Base-by-base conservation (phyloP, 2,888 invertebrate genomes). In the Ommatoiulus sabulosus region DNA sequence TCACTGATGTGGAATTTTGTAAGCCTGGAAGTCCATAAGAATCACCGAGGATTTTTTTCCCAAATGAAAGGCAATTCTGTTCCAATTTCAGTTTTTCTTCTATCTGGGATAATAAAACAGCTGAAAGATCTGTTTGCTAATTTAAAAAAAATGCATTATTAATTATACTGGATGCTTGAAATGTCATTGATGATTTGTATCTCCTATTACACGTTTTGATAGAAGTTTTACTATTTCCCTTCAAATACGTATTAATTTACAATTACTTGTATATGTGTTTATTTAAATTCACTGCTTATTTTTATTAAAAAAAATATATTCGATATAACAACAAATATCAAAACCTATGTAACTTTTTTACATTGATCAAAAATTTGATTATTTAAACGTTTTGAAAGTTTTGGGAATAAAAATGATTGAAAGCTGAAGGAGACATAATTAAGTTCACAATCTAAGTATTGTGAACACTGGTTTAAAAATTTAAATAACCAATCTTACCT, bases 41-140 rank as follows among this genome's bases (percentile, higher is more conserved):
- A 7, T 84, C 88, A 5, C 88, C 88, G 3, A 44, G 24, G 8
- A 87, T 17, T 63, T 88, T 86, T 24, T 46, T 88, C 20, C 88
- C 88, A n/a, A 52, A 15, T 72, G 88, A 17, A n/a, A 88, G 57
- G 43, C 87, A 88, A 8, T 87, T 44, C 52, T 43, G 44, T 63
- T 87, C 86, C 63, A 87, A 88, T 84, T 88, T 88, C 20, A 52
- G 84, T 12, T 20, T 48, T 84, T 84, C 87, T 8, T 63, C 57
- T 20, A 17, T 80, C 44, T 87, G 63, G 44, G 52, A 12, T 63
- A 80, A 80, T 3, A 87, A n/a, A 12, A 24, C 87, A 8, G 80
- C 15, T 3, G 20, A 46, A 35, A 87, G 6, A 17, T 63, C 43
- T n/a, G 35, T 20, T 44, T 87, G 44, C 87, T 87, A 80, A 87